Evolutionary conservation across 2,888 invertebrate genomes (phyloP).

Genomic region (Apocheima hispidaria): DNA sequence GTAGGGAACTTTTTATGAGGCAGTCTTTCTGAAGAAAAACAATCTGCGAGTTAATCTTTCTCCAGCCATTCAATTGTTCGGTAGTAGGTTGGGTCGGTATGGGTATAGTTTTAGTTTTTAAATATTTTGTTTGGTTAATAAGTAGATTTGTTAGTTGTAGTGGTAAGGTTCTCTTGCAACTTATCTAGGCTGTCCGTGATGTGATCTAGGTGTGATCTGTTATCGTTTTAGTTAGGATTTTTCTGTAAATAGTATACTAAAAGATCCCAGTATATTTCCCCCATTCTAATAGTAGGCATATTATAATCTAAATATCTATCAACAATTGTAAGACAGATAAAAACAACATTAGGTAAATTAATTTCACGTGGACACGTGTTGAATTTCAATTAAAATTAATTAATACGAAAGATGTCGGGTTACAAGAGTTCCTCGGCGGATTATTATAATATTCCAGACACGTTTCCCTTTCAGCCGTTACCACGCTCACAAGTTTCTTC

Average conservation of each 20-base stretch:
- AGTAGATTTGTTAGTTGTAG: too few species aligned
- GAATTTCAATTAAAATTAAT: conserved; percentile 66
- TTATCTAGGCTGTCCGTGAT: too few species aligned
- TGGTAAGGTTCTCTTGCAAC: too few species aligned
- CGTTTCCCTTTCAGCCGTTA: conserved; percentile 49
- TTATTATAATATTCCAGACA: conserved; percentile 74
- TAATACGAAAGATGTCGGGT: conserved; percentile 65
- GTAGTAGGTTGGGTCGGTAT: too few species aligned
- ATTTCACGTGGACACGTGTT: conserved; percentile 54
- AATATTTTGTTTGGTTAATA: too few species aligned
- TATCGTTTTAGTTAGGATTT: too few species aligned
- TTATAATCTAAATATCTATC: conserved; percentile 1
- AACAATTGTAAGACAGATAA: neutral
- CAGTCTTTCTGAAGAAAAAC: conserved; percentile 1
- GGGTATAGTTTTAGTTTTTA: too few species aligned
- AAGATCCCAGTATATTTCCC: too few species aligned
- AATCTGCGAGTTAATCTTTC: neutral
- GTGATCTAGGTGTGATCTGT: too few species aligned
- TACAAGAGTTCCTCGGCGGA: conserved; percentile 56
- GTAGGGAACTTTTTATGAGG: conserved; percentile 20
- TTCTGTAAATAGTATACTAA: too few species aligned
- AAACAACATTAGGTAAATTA: conserved; percentile 38
- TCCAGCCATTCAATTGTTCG: neutral
- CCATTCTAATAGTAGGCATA: too few species aligned
- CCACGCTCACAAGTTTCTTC: conserved; percentile 34